These are phyloP conservation scores for Conus ventricosus DNA, from an alignment of 1,140 invertebrate genomes.

Conservation along the genomic window DNA sequence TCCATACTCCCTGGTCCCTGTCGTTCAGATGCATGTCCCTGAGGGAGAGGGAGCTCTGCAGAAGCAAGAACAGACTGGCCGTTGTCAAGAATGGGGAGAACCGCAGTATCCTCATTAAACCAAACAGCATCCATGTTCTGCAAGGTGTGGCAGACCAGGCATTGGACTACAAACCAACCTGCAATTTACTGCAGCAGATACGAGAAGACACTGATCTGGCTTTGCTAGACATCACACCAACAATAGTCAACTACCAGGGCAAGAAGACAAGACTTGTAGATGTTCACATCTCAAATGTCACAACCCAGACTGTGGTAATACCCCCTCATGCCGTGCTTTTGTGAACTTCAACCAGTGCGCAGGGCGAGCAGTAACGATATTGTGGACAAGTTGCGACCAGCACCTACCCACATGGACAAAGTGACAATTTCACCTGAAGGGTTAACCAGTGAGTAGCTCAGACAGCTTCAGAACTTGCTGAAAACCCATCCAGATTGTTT, in stretches of 20 bases:
- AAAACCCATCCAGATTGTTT: too few relatives aligned
- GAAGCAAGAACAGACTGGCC: neutral
- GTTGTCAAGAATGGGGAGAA: neutral
- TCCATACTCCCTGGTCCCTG: conserved; percentile 34
- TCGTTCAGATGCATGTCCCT: neutral
- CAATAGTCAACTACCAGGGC: neutral
- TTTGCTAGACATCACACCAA: conserved; percentile 17
- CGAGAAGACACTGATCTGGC: too few relatives aligned
- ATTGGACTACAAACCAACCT: neutral
- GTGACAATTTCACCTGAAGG: too few relatives aligned
- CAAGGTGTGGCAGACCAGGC: neutral
- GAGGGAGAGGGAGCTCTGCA: neutral
- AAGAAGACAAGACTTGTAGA: neutral
- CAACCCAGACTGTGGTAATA: conserved; percentile 3
- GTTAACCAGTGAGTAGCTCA: too few relatives aligned
- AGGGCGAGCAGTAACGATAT: neutral
- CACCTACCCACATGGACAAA: neutral
- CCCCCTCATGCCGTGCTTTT: neutral
- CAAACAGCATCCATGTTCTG: neutral
- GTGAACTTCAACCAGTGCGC: conserved; percentile 6
- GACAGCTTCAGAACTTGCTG: neutral
- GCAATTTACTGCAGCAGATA: neutral
- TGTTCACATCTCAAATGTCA: neutral
- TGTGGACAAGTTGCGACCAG: neutral
- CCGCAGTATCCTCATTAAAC: neutral